phyloP scores from a whole-genome alignment of 2,797 vertebrate species.

The Percopsis omiscomaycus region DNA sequence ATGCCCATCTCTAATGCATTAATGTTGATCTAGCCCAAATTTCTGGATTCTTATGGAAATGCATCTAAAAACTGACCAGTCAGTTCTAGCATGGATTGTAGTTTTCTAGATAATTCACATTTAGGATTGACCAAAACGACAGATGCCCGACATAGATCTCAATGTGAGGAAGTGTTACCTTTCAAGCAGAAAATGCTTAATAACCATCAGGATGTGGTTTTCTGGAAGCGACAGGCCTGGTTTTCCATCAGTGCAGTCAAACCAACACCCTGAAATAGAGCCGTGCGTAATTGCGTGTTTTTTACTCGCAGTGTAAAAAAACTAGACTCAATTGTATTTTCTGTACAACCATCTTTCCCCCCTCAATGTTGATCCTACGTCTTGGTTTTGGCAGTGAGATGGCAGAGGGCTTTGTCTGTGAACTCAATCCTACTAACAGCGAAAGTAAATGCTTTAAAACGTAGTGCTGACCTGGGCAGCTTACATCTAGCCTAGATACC shows the following conservation, averaged over 20 bases:
- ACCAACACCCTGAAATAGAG: conserved; percentile 52
- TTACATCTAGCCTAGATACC: conserved; percentile 52
- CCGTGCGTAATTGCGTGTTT: conserved; percentile 48
- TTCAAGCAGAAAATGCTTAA: conserved; percentile 32
- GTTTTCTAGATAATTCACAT: neutral
- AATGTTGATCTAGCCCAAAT: neutral
- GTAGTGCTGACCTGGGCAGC: conserved; percentile 75
- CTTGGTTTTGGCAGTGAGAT: conserved; percentile 43
- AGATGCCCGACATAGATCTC: conserved; percentile 6
- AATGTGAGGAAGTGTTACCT: conserved; percentile 37
- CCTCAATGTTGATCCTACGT: conserved; percentile 42
- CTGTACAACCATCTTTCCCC: conserved; percentile 12
- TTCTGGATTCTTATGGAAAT: conserved; percentile 10
- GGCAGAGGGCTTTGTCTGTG: conserved; percentile 53
- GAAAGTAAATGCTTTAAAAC: conserved; percentile 67
- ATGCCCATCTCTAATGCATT: neutral
- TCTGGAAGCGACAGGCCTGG: conserved; percentile 23
- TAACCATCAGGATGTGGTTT: conserved; percentile 12
- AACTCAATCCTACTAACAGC: conserved; percentile 58
- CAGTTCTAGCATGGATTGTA: conserved; percentile 5
- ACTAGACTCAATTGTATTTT: conserved; percentile 59
- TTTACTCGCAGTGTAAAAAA: conserved; percentile 53
- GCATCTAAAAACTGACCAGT: conserved; percentile 17
- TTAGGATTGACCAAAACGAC: neutral
- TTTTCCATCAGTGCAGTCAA: conserved; percentile 38